Percentiles rank a stretch among this genome's conserved stretches.
Evolutionary conservation across 2,797 vertebrate species (phyloP).

Genomic region (Nothura maculosa): DNA sequence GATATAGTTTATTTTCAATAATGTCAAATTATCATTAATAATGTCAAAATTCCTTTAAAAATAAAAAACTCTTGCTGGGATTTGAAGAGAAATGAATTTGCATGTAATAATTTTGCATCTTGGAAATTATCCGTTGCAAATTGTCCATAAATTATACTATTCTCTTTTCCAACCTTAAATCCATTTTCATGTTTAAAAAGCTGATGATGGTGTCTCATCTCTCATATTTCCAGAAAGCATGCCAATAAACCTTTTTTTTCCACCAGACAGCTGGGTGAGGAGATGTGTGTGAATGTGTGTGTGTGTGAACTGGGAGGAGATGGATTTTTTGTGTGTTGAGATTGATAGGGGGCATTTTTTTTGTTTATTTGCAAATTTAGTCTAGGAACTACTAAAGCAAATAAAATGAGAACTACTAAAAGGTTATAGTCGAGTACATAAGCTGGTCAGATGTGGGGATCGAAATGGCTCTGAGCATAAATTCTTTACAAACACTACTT

Average conservation of each 20-base stretch:
- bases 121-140: background rate
- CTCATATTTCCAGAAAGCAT: background rate
- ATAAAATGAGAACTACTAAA: conserved; percentile 70
- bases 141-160: background rate
- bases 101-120: background rate
- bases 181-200: background rate
- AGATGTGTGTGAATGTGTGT: too few species aligned
- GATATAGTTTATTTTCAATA: background rate
- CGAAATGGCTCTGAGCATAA: conserved; percentile 56
- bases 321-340: background rate
- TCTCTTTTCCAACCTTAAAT: background rate
- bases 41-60: background rate
- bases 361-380: conserved; percentile 6
- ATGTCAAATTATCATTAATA: background rate
- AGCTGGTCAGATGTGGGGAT: conserved; percentile 43
- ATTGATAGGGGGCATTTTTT: too few species aligned
- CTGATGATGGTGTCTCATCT: background rate
- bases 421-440: conserved; percentile 69
- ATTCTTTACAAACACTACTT: conserved; percentile 58
- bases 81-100: background rate
- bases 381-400: conserved; percentile 66
- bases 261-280: background rate
- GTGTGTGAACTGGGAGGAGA: background rate
- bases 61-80: background rate
- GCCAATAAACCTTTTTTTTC: background rate